Evolutionary conservation across 2,797 vertebrate genomes (phyloP), one percentile per base, ranked within the genome.

Genomic region (Naso thynnoides): DNA sequence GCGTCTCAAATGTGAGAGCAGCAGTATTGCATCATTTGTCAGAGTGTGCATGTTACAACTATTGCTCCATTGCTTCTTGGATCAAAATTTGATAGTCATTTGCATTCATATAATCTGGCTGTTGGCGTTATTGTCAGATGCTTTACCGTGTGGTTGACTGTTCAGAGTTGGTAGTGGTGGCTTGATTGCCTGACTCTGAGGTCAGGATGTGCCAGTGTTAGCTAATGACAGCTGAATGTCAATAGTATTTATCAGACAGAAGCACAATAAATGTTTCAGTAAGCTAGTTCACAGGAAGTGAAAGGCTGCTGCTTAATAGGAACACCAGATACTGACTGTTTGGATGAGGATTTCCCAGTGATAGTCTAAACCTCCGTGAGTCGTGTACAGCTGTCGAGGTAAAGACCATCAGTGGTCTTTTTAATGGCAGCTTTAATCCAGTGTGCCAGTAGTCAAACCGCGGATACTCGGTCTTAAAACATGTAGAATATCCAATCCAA

Each of bases 401-500:
- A 55, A 42, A 49, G 9, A 10, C 41, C 16, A 44, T 58, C 14
- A 23, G 0, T 36, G 53, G n/a, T 42, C 26, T 48, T 54, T 54
- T 36, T 56, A 56, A 57, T 48, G 18, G 33, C 21, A 5, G 3
- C 54, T 64, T 61, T 65, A 65, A 45, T 65, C 42, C 49, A 13
- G 49, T 48, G 23, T 18, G 27, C 21, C n/a, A 21, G 52, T 52
- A 47, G 38, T 60, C 18, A 42, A 71, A 53, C 57, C 21, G 29
- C 18, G 39, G 21, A 58, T 52, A 50, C 26, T 67, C 45, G 3
- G 21, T 47, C 36, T 57, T 70, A 55, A 78, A 8, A 26, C 36
- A 24, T 21, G 39, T 70, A 61, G 31, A 9, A 41, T 52, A 49
- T 31, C 67, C n/a, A n/a, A 63, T 58, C 19, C 29, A 75, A 59